Evolutionary conservation across 1,140 invertebrate species (phyloP), one percentile per base, ranked within the genome.

Genomic region (Prorops nasuta): DNA sequence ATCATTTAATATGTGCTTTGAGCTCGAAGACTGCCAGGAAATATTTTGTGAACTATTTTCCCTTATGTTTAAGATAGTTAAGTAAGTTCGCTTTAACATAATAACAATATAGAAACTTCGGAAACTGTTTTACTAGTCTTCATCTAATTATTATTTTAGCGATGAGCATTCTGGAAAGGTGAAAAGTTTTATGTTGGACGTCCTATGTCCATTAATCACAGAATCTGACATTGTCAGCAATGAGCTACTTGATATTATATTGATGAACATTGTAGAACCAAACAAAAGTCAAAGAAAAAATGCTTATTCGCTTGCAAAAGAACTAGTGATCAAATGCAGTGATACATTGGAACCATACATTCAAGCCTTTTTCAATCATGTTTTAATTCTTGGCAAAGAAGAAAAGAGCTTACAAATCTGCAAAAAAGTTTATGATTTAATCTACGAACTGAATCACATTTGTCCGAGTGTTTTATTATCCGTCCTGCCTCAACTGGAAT

Each of bases 1-100:
- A 72, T 96, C 94, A 0, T 98, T 98, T 75, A 98, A 98, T 74
- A 98, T 98, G 88, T 98, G 96, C 75, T 95, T 98, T 72, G 96
- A 98, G 71, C 75, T 98, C 31, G 95, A 98, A 74, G 94, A 98
- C 73, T 96, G 91, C 63, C 93, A 98, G 76, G 92, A 96, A 75
- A 97, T 98, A 63, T 96, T 98, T 72, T 94, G 92, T 67, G 86
- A 87, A 32, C 80, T 98, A 1, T 98, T 98, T 76, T 87, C 88
- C 39, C 82, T 97, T n/a, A 96, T 98, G 84, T 98, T 98, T 72
- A 91, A 87, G 74, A 95, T 96, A 74, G 90, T 97, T 60, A 97
- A 94, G 92, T 96, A 76, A 87, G 83, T 81, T 49, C 31, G 46
- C 6, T 10, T 21, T 6, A 12, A 15, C 2, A 19, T 15, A 17